phyloP scores from a whole-genome alignment of 2,797 vertebrate genomes.

The Eleutherodactylus coqui region DNA sequence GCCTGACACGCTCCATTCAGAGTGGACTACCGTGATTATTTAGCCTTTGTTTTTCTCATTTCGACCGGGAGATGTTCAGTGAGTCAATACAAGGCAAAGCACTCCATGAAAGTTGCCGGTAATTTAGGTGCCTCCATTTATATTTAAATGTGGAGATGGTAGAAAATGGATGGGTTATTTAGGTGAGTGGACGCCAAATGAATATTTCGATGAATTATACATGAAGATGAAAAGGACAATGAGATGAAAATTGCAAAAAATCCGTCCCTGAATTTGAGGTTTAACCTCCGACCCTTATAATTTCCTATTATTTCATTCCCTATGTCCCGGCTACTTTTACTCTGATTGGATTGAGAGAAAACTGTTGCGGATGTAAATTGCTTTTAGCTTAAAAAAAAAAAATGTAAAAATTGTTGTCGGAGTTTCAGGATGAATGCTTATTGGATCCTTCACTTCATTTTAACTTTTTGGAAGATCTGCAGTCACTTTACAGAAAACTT shows the following conservation, averaged over 20 bases:
- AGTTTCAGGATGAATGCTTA: background rate
- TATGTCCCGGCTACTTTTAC: constrained; percentile 16
- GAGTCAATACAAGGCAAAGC: background rate
- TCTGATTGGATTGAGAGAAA: background rate
- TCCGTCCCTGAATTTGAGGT: constrained; percentile 37
- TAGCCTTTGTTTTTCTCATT: constrained; percentile 29
- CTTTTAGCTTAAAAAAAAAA: background rate
- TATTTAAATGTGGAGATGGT: constrained; percentile 56
- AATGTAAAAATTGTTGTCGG: background rate
- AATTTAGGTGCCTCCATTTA: constrained; percentile 50
- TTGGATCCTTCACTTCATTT: background rate
- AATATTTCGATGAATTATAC: constrained; percentile 61
- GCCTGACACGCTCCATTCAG: constrained; percentile 1
- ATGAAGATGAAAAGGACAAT: constrained; percentile 59
- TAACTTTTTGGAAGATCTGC: background rate
- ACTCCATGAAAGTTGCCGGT: constrained; percentile 20
- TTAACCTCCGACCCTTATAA: constrained; percentile 52
- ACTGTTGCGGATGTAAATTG: constrained; percentile 2
- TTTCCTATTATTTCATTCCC: constrained; percentile 54
- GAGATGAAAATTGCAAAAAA: constrained; percentile 58
- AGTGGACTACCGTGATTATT: constrained; percentile 28
- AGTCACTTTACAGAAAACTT: background rate
- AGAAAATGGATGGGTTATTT: constrained; percentile 51
- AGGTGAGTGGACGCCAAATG: constrained; percentile 50
- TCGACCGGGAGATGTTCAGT: constrained; percentile 18